phyloP scores from a whole-genome alignment of 2,113 vertebrate genomes.

The Poeciliopsis occidentalis region DNA sequence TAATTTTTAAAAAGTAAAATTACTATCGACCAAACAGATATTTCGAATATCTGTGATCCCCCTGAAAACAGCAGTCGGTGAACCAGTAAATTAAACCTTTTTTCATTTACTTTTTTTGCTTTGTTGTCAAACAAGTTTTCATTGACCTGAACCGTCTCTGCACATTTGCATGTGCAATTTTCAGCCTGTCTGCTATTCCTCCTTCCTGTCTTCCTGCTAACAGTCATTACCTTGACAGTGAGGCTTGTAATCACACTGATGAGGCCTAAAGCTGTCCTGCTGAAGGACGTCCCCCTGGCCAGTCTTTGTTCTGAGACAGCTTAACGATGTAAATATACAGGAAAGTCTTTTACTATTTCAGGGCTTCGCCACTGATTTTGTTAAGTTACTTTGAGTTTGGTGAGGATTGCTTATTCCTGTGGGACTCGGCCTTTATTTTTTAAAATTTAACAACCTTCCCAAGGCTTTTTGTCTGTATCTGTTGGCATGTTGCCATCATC shows the following conservation, averaged over 20 bases:
- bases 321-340: slow-evolving; percentile 18
- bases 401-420: slow-evolving; percentile 20
- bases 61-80: too few relatives aligned
- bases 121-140: neutral
- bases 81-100: neutral
- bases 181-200: slow-evolving; percentile 5
- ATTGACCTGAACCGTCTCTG: neutral
- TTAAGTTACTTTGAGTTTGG: slow-evolving; percentile 14
- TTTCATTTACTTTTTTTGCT: too few relatives aligned
- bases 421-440: neutral
- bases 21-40: too few relatives aligned
- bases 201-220: slow-evolving; percentile 18
- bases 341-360: slow-evolving; percentile 28
- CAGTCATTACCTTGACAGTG: slow-evolving; percentile 34
- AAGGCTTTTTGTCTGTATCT: neutral
- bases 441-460: neutral
- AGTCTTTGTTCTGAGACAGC: slow-evolving; percentile 44
- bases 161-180: slow-evolving; percentile 14
- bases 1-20: too few relatives aligned
- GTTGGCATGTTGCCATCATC: neutral
- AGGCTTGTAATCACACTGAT: slow-evolving; percentile 52
- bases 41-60: too few relatives aligned
- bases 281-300: slow-evolving; percentile 15
- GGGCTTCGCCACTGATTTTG: slow-evolving; percentile 17
- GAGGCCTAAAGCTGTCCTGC: slow-evolving; percentile 18